phyloP scores from a whole-genome alignment of 2,888 invertebrate genomes.

The Stenchaetothrips biformis region DNA sequence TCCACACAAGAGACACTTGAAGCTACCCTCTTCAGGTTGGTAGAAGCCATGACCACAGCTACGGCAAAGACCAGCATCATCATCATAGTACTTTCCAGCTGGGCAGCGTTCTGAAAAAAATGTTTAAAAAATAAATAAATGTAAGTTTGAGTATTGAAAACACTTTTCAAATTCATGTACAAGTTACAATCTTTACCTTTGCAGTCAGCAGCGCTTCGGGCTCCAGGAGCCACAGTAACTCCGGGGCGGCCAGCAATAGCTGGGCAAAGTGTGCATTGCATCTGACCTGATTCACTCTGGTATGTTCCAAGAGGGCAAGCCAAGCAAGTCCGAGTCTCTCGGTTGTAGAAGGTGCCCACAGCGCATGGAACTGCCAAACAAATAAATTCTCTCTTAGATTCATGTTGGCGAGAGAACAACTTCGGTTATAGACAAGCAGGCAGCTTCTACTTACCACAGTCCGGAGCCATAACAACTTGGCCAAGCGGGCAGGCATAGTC shows the following conservation, averaged over 20 bases:
- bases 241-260: slow-evolving; percentile 83
- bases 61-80: slow-evolving; percentile 78
- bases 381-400: not conserved
- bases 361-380: slow-evolving; percentile 73
- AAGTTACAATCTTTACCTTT: slow-evolving; percentile 55
- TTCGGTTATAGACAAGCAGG: not conserved
- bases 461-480: slow-evolving; percentile 88
- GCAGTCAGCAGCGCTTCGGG: slow-evolving; percentile 82
- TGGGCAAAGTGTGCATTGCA: slow-evolving; percentile 85
- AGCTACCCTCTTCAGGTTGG: slow-evolving; percentile 85
- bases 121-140: slow-evolving; percentile 27
- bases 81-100: slow-evolving; percentile 90
- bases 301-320: slow-evolving; percentile 86
- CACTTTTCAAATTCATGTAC: slow-evolving; percentile 21
- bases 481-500: slow-evolving; percentile 91
- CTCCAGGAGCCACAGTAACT: slow-evolving; percentile 81
- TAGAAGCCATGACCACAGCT: slow-evolving; percentile 93
- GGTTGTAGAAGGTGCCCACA: slow-evolving; percentile 80
- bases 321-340: slow-evolving; percentile 68
- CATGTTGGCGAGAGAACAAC: not conserved
- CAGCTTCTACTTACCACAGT: slow-evolving; percentile 66
- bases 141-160: not conserved
- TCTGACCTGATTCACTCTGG: slow-evolving; percentile 87
- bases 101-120: slow-evolving; percentile 72
- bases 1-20: slow-evolving; percentile 81